Conservation (phyloP, 1,140 invertebrate species). For the Drosophila funebris region DNA sequence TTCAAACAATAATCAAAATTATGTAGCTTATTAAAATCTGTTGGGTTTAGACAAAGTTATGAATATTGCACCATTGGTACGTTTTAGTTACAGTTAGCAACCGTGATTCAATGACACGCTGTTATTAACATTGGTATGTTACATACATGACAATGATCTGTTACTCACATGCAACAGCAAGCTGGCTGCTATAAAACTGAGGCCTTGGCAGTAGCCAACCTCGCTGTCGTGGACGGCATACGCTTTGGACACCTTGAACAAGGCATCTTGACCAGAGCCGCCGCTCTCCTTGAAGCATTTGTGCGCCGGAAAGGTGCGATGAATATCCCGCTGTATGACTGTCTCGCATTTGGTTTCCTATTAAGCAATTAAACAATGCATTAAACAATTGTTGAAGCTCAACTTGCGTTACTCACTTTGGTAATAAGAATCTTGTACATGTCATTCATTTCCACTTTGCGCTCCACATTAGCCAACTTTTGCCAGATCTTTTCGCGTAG, state of each 20-base stretch:
- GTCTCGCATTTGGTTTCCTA: conserved; percentile 89
- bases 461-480: conserved; percentile 93
- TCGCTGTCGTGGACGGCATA: conserved; percentile 99
- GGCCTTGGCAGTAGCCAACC: conserved; percentile 99
- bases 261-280: conserved; percentile 94
- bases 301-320: conserved; percentile 99
- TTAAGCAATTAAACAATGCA: not conserved
- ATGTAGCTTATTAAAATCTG: too few species aligned
- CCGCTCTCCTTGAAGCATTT: conserved; percentile 98
- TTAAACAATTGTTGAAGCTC: not conserved
- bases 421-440: conserved; percentile 96
- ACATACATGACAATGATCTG: not conserved
- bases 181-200: conserved; percentile 98
- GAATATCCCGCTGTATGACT: conserved; percentile 97
- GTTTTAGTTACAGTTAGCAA: too few species aligned
- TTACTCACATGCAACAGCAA: conserved; percentile 95
- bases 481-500: conserved; percentile 99
- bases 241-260: conserved; percentile 97
- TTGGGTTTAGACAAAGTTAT: too few species aligned
- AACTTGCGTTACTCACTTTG: conserved; percentile 85
- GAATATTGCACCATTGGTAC: too few species aligned
- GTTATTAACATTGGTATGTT: not conserved
- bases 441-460: conserved; percentile 94
- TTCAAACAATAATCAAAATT: too few species aligned
- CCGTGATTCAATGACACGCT: not conserved